phyloP scores from a whole-genome alignment of 2,113 vertebrate genomes.

The Anser brachyrhynchus region DNA sequence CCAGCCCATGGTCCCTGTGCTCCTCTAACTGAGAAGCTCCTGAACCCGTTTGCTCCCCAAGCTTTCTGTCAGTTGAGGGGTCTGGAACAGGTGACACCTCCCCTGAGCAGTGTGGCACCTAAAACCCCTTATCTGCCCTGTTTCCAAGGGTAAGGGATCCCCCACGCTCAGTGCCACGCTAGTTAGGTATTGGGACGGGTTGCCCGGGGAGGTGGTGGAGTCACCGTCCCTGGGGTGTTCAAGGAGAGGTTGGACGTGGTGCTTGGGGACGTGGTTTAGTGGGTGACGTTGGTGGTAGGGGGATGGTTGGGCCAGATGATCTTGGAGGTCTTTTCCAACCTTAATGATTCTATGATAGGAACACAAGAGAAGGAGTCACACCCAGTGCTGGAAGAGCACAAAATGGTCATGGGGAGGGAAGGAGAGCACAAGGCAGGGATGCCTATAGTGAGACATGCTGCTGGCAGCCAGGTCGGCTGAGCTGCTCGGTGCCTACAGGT shows the following conservation, averaged over 20 bases:
- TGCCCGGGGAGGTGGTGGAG: too few relatives aligned
- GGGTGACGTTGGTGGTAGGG: too few relatives aligned
- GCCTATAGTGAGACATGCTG: neutral
- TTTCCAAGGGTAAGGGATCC: neutral
- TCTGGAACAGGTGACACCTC: rapidly evolving
- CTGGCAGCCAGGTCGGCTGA: neutral
- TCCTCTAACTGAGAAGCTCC: neutral
- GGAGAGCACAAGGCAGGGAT: neutral
- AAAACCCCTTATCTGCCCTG: too few relatives aligned
- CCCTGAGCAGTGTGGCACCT: neutral
- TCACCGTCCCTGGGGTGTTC: too few relatives aligned
- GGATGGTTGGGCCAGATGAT: too few relatives aligned
- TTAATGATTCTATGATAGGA: neutral
- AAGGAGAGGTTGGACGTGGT: too few relatives aligned
- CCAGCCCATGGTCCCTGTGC: neutral
- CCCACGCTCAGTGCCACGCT: rapidly evolving
- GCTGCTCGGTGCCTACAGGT: neutral
- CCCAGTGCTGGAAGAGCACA: neutral
- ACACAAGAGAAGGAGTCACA: neutral
- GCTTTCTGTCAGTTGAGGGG: neutral
- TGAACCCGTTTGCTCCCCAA: neutral
- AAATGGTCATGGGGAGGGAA: neutral
- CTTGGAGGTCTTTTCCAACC: too few relatives aligned
- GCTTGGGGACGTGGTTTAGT: too few relatives aligned
- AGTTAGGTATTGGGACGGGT: too few relatives aligned